These are phyloP conservation scores for Oxygymnocypris stewartii DNA, from an alignment of 2,113 vertebrate species.

Conservation along the genomic window DNA sequence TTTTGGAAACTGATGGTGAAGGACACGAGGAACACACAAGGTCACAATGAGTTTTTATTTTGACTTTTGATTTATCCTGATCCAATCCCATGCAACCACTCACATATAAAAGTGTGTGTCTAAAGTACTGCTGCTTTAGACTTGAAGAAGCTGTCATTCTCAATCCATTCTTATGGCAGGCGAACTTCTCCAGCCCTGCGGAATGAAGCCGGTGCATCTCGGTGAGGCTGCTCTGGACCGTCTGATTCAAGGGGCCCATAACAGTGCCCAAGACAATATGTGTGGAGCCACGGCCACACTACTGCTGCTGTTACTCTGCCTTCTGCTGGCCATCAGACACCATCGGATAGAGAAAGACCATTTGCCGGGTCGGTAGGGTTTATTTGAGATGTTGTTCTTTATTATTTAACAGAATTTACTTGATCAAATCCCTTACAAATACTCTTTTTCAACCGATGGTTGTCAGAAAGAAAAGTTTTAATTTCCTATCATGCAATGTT, in stretches of 20 bases:
- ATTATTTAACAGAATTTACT: background rate
- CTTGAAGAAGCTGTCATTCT: background rate
- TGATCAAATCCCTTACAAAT: background rate
- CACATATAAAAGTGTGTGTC: slow-evolving; percentile 64
- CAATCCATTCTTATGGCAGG: slow-evolving; percentile 54
- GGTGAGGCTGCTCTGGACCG: slow-evolving; percentile 69
- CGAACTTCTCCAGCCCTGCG: slow-evolving; percentile 57
- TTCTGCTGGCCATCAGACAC: slow-evolving; percentile 81
- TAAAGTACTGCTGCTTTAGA: background rate
- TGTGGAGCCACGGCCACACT: slow-evolving; percentile 72
- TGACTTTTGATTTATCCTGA: slow-evolving; percentile 76
- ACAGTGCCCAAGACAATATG: slow-evolving; percentile 58
- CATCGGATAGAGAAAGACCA: slow-evolving; percentile 71
- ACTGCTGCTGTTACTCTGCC: slow-evolving; percentile 75
- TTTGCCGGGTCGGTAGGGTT: slow-evolving; percentile 80
- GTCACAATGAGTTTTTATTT: slow-evolving; percentile 77
- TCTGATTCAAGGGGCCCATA: slow-evolving; percentile 68
- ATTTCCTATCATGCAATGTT: background rate
- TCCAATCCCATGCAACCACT: slow-evolving; percentile 64
- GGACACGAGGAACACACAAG: slow-evolving; percentile 75
- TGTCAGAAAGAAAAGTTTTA: background rate
- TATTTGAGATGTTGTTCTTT: background rate
- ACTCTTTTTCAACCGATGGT: background rate
- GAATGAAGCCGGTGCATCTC: slow-evolving; percentile 61
- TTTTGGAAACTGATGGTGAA: slow-evolving; percentile 65